Evolutionary conservation across 2,113 vertebrate species (phyloP).

Genomic region (Geococcyx californianus): DNA sequence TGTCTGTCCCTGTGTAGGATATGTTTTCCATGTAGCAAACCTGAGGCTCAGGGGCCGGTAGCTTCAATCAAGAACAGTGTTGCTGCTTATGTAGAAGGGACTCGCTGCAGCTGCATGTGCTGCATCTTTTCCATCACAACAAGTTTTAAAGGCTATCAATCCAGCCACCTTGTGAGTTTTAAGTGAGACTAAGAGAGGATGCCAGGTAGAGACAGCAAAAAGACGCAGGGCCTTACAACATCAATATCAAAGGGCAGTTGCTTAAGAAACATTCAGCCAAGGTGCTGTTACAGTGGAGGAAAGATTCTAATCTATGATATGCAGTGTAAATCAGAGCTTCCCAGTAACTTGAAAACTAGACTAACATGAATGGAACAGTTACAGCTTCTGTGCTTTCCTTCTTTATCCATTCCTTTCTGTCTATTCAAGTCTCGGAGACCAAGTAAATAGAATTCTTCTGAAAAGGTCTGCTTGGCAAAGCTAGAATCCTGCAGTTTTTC

Average conservation of each 20-base stretch:
- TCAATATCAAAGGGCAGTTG: not conserved
- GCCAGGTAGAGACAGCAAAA: not conserved
- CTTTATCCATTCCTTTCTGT: not conserved
- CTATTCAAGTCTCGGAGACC: not conserved
- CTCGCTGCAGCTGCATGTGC: not conserved
- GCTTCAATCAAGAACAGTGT: not conserved
- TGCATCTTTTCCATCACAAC: accelerated
- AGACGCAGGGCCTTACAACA: not conserved
- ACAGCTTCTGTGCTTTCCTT: not conserved
- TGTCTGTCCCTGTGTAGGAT: not conserved
- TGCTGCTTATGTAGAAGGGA: accelerated
- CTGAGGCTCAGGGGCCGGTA: not conserved
- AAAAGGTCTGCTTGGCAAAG: not conserved
- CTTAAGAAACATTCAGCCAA: not conserved
- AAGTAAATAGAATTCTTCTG: not conserved
- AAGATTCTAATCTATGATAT: not conserved
- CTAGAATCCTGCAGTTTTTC: not conserved
- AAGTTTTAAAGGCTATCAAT: not conserved
- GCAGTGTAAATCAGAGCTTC: not conserved
- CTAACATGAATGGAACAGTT: not conserved
- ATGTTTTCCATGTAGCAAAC: not conserved
- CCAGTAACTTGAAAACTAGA: not conserved
- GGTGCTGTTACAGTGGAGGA: no score
- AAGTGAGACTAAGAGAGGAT: not conserved
- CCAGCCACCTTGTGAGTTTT: not conserved